These are phyloP conservation scores for Meloe dianella DNA, from an alignment of 2,888 invertebrate species.

Conservation along the genomic window DNA sequence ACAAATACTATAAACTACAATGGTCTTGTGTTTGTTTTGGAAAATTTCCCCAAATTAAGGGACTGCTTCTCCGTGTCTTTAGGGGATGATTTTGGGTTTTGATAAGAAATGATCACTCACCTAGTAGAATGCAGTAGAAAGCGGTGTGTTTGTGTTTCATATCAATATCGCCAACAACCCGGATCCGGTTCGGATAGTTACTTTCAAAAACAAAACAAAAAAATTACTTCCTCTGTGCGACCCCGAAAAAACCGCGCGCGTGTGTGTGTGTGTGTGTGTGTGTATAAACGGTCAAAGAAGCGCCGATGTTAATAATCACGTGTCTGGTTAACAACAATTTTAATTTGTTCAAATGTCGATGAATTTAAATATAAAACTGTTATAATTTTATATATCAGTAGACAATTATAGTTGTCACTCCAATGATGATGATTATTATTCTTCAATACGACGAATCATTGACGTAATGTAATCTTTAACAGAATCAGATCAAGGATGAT, in stretches of 20 bases:
- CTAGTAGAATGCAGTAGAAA: slow-evolving; percentile 29
- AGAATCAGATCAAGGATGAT: slow-evolving; percentile 40
- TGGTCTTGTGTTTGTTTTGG: neutral
- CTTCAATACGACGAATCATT: slow-evolving; percentile 30
- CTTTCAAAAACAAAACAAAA: too few species aligned
- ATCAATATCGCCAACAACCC: slow-evolving; percentile 12
- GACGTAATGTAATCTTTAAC: slow-evolving; percentile 38
- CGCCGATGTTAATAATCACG: slow-evolving; percentile 1
- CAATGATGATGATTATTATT: slow-evolving; percentile 22
- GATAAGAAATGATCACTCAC: slow-evolving; percentile 15
- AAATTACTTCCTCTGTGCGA: too few species aligned
- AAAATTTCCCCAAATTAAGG: neutral
- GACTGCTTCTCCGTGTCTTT: too few species aligned
- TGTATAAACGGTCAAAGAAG: neutral
- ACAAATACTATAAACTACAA: neutral
- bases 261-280: too few species aligned
- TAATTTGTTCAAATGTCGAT: slow-evolving; percentile 3
- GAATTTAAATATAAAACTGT: slow-evolving; percentile 7
- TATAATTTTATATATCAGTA: slow-evolving; percentile 10
- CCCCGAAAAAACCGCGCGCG: too few species aligned
- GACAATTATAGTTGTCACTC: slow-evolving; percentile 10
- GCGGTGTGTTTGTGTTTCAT: slow-evolving; percentile 33
- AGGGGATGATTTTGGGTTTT: too few species aligned
- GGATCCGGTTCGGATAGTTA: neutral
- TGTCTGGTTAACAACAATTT: slow-evolving; percentile 4